Evolutionary conservation across 2,797 vertebrate species (phyloP).

Genomic region (Fistularia tabacaria): DNA sequence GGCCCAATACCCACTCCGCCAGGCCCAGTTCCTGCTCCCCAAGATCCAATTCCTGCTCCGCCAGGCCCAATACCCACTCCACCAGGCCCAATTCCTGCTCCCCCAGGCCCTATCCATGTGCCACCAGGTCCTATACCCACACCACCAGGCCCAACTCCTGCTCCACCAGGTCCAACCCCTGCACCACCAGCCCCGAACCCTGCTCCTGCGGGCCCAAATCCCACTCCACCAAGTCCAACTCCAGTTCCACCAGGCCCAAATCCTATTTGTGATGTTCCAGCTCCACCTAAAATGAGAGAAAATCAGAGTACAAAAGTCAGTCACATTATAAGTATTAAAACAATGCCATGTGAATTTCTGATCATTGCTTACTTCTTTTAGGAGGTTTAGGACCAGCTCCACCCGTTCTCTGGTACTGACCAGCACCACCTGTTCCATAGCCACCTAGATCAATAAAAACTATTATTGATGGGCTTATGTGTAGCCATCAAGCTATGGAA

Average conservation of each 20-base stretch:
- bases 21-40: slow-evolving; percentile 10
- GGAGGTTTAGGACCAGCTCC: slow-evolving; percentile 62
- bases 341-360: background rate
- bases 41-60: slow-evolving; percentile 4
- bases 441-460: slow-evolving; percentile 45
- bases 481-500: too few relatives aligned
- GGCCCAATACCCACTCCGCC: slow-evolving; percentile 29
- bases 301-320: slow-evolving; percentile 2
- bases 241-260: slow-evolving; percentile 26
- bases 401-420: slow-evolving; percentile 46
- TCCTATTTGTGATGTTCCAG: slow-evolving; percentile 12
- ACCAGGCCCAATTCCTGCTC: slow-evolving; percentile 23
- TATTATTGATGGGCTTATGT: too few relatives aligned
- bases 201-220: slow-evolving; percentile 25
- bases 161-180: slow-evolving; percentile 25
- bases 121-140: slow-evolving; percentile 32
- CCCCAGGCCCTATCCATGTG: slow-evolving; percentile 27
- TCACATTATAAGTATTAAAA: slow-evolving; percentile 2
- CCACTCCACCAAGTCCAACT: slow-evolving; percentile 28
- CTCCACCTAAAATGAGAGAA: slow-evolving; percentile 32
- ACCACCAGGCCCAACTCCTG: slow-evolving; percentile 23
- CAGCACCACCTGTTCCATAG: slow-evolving; percentile 46
- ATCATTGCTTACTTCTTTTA: slow-evolving; percentile 54
- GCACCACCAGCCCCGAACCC: slow-evolving; percentile 32
- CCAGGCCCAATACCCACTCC: slow-evolving; percentile 28